Conservation (phyloP, 2,888 invertebrate genomes). For the Zaprionus bogoriensis region DNA sequence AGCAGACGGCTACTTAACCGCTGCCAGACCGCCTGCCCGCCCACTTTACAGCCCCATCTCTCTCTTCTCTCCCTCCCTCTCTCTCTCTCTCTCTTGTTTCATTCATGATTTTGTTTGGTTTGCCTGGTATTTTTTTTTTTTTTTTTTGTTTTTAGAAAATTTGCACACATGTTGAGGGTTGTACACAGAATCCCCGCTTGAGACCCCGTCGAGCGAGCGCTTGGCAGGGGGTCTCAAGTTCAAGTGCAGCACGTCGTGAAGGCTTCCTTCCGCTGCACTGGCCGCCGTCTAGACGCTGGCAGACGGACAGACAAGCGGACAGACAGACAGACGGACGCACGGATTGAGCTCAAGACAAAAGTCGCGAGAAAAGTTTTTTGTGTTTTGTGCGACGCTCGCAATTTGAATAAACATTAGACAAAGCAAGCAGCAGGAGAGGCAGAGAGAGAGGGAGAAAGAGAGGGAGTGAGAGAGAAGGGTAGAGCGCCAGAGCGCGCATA, state of each 20-base stretch:
- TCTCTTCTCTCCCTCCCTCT: not conserved
- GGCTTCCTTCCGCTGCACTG: constrained; percentile 40
- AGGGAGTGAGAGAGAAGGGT: not conserved
- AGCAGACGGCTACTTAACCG: constrained; percentile 33
- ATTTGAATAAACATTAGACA: constrained; percentile 65
- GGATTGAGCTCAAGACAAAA: constrained; percentile 18
- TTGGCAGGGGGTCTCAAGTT: constrained; percentile 56
- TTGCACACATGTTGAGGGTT: constrained; percentile 18
- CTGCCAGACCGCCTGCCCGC: too few relatives aligned
- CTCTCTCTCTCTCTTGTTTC: constrained; percentile 14
- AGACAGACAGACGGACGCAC: not conserved
- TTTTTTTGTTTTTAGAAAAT: constrained; percentile 16
- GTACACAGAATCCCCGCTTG: constrained; percentile 9
- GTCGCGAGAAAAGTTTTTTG: constrained; percentile 27
- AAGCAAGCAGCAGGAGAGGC: not conserved
- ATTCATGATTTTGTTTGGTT: constrained; percentile 36
- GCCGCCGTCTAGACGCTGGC: constrained; percentile 35
- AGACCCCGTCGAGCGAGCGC: not conserved
- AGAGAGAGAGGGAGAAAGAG: not conserved
- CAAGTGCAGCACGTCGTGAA: constrained; percentile 62
- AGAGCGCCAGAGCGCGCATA: not conserved
- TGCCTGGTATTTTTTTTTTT: constrained; percentile 6
- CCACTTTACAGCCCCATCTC: constrained; percentile 17
- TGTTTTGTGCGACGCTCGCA: constrained; percentile 25
- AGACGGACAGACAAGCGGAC: not conserved